Evolutionary conservation across 2,797 vertebrate genomes (phyloP).

Genomic region (Bovichtus diacanthus): DNA sequence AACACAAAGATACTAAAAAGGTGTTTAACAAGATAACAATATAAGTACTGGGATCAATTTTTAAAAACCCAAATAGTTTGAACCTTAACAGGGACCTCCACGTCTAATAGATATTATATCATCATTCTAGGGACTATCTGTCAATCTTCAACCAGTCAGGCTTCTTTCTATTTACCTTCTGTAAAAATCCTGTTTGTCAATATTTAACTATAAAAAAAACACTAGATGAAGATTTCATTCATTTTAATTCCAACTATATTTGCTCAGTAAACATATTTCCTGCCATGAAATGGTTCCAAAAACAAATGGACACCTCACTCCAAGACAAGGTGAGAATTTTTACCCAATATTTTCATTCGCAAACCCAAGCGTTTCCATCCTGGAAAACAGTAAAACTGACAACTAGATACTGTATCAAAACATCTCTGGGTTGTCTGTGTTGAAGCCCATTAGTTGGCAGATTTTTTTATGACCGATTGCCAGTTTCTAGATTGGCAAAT

Average conservation of each 20-base stretch:
- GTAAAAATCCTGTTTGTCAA: slow-evolving; percentile 9
- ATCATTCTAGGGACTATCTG: background rate
- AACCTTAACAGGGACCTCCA: background rate
- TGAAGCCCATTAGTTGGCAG: slow-evolving; percentile 32
- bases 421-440: slow-evolving; percentile 3
- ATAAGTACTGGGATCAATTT: background rate
- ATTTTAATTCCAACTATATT: slow-evolving; percentile 15
- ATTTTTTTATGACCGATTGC: slow-evolving; percentile 52
- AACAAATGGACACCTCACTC: slow-evolving; percentile 7
- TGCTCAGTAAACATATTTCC: slow-evolving; percentile 11
- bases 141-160: background rate
- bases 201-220: background rate
- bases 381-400: slow-evolving; percentile 14
- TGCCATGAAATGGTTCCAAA: slow-evolving; percentile 1
- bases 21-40: background rate
- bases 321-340: slow-evolving; percentile 8
- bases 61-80: background rate
- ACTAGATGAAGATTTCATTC: background rate
- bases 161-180: background rate
- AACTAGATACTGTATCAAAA: slow-evolving; percentile 23
- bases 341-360: slow-evolving; percentile 22
- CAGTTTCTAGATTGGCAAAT: slow-evolving; percentile 55
- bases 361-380: slow-evolving; percentile 7
- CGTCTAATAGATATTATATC: background rate
- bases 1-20: background rate